Base-by-base conservation (phyloP, 2,888 invertebrate species). In the Nudaria mundana region DNA sequence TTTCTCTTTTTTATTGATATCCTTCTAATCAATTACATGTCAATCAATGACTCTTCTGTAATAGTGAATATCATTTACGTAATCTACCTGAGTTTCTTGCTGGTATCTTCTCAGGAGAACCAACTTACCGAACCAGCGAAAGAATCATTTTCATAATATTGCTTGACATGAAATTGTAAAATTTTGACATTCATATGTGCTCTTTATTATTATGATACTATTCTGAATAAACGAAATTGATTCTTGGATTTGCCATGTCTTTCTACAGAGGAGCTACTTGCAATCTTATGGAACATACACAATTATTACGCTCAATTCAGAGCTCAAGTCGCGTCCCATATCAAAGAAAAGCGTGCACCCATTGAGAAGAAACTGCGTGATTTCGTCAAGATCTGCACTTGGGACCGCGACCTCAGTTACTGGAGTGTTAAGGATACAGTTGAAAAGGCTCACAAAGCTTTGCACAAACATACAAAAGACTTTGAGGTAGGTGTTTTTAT, bases 371-470 rank as follows among this genome's bases (percentile, higher is more conserved):
- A 97, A 73, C 77, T 99, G 7, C 94, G 94, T 55, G 98, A 98
- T 56, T 97, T 96, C 70, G 95, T 99, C 0, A 98, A 98, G 79
- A 98, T 99, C 37, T 95, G 95, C 34, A 92, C 96, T 24, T 99
- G 98, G 95, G 96, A 94, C 63, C 94, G 96, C 64, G 98, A 99
- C 67, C 92, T 97, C 8, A 98, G 95, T 65, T 97, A 98, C 73
- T 98, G 97, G 93, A 94, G 97, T 20, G 93, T 99, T 37, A 97
- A 95, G 58, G 94, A 95, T 54, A 94, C 97, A 0, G 93, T 97
- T 0, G 94, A 95, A 25, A 97, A 96, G 66, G 94, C 96, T 0
- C 98, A 98, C 71, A 93, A 94, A 48, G 95, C 93, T 12, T 84
- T 98, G 6, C 95, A 95, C 70, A 97, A 97, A 73, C 94, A 94